A percentile compares a stretch with the other conserved stretches of the same genome.
Evolutionary conservation across 2,113 vertebrate species (phyloP).

Genomic region (Daboia siamensis): DNA sequence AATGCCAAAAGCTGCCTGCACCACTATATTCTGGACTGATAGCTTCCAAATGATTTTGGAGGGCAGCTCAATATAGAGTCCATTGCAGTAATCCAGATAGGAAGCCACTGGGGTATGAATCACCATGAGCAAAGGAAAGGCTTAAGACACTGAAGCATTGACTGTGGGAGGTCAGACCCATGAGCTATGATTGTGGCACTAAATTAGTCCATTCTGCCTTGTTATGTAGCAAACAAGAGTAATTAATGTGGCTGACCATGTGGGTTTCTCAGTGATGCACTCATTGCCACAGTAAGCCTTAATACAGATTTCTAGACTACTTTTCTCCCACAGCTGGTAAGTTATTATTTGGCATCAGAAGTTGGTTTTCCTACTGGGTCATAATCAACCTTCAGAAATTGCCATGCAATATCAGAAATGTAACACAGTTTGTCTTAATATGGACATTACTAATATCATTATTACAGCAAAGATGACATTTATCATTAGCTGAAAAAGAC

Average conservation of each 20-base stretch:
- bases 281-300: neutral
- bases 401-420: conserved; percentile 45
- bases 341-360: conserved; percentile 24
- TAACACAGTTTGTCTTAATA: conserved; percentile 57
- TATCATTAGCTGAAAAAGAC: conserved; percentile 41
- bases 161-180: neutral
- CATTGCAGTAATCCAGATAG: neutral
- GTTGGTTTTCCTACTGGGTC: conserved; percentile 43
- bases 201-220: conserved; percentile 20
- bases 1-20: neutral
- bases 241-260: conserved; percentile 33
- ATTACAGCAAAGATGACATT: conserved; percentile 51
- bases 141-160: neutral
- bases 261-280: neutral
- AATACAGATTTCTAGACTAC: conserved; percentile 55
- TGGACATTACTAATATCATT: conserved; percentile 48
- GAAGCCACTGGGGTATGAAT: neutral
- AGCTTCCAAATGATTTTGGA: neutral
- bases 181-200: neutral
- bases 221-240: conserved; percentile 33
- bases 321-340: conserved; percentile 38
- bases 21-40: neutral
- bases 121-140: neutral
- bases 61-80: neutral
- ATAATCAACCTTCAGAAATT: conserved; percentile 48